phyloP scores from a whole-genome alignment of 2,113 vertebrate genomes.

The Perognathus longimembris region DNA sequence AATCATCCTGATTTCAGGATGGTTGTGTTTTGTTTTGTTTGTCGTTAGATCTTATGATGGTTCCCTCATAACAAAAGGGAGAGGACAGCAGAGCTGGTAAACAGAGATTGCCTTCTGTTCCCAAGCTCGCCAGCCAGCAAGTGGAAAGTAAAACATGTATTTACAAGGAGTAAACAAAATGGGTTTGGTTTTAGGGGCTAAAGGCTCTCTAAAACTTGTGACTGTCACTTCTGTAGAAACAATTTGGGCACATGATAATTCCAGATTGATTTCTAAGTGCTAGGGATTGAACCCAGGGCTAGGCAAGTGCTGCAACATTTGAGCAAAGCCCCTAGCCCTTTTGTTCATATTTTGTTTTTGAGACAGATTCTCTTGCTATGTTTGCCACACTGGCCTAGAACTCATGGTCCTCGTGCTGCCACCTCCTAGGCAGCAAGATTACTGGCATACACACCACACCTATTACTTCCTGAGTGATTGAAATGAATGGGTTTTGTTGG shows the following conservation, averaged over 20 bases:
- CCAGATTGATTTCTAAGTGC: too few species aligned
- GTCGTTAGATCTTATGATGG: background rate
- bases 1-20: background rate
- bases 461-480: too few species aligned
- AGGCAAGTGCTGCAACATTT: too few species aligned
- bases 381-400: too few species aligned
- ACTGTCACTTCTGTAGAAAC: constrained; percentile 23
- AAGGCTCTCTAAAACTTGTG: background rate
- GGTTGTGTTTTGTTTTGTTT: background rate
- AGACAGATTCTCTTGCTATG: too few species aligned
- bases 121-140: background rate
- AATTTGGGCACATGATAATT: background rate
- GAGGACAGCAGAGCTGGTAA: background rate
- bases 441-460: too few species aligned
- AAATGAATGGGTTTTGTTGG: background rate
- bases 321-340: too few species aligned
- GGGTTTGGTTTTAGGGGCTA: fast-evolving
- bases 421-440: too few species aligned
- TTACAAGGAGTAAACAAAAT: background rate
- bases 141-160: background rate
- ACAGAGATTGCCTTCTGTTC: background rate
- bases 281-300: too few species aligned
- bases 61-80: background rate
- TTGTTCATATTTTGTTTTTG: too few species aligned
- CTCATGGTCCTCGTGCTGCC: too few species aligned